phyloP scores from a whole-genome alignment of 1,140 invertebrate genomes.

The Camponotus pennsylvanicus region DNA sequence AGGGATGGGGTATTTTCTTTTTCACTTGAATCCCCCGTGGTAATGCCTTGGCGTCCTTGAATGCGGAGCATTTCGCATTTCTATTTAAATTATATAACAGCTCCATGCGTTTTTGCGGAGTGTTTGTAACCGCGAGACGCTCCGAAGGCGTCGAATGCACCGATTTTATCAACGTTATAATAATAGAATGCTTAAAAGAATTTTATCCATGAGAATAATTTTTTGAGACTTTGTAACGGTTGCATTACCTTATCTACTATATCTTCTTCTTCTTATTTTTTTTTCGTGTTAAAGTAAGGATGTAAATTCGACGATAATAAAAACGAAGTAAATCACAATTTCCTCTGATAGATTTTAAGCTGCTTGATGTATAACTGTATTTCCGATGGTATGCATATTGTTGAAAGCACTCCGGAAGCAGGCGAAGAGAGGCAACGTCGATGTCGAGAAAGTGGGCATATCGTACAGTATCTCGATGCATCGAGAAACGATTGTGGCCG shows the following conservation, averaged over 20 bases:
- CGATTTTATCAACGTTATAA: slow-evolving; percentile 43
- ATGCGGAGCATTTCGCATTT: slow-evolving; percentile 46
- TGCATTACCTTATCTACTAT: neutral
- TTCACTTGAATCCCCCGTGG: slow-evolving; percentile 51
- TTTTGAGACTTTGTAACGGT: neutral
- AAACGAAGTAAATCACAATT: slow-evolving; percentile 4
- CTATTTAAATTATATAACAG: slow-evolving; percentile 57
- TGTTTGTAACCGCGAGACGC: slow-evolving; percentile 13
- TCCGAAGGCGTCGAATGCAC: neutral
- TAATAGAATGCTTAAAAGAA: slow-evolving; percentile 6
- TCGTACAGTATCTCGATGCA: slow-evolving; percentile 34
- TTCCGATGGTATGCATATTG: slow-evolving; percentile 34
- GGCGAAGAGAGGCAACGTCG: neutral
- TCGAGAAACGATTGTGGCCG: slow-evolving; percentile 67
- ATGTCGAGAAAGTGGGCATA: slow-evolving; percentile 33
- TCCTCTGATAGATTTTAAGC: slow-evolving; percentile 16
- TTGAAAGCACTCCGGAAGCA: slow-evolving; percentile 35
- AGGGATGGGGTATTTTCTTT: slow-evolving; percentile 49
- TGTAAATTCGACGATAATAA: neutral
- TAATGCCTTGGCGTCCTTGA: slow-evolving; percentile 13
- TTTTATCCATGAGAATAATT: neutral
- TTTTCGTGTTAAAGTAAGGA: neutral
- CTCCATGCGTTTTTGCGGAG: slow-evolving; percentile 29
- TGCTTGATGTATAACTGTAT: slow-evolving; percentile 24
- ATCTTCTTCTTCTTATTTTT: too few species aligned